phyloP scores from a whole-genome alignment of 1,140 invertebrate genomes.

The Samia ricini region DNA sequence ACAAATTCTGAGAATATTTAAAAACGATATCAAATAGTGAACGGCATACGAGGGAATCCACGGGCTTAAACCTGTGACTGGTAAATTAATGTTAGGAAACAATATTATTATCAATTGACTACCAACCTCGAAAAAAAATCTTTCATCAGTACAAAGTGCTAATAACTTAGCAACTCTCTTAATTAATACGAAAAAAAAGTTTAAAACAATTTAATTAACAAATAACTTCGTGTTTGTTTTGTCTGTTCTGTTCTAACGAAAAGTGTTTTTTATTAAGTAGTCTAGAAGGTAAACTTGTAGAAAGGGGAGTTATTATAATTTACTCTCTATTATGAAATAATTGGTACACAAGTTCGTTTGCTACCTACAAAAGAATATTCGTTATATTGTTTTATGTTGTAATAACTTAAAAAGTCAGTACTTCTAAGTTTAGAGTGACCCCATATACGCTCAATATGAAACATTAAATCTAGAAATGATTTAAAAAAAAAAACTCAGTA shows the following conservation, averaged over 20 bases:
- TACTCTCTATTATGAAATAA: not conserved
- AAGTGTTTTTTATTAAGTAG: not conserved
- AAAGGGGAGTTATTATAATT: not conserved
- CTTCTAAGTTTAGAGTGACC: too few species aligned
- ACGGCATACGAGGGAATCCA: too few species aligned
- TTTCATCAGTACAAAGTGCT: not conserved
- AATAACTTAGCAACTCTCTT: not conserved
- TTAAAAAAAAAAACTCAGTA: too few species aligned
- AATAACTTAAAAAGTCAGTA: too few species aligned
- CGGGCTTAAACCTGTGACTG: too few species aligned
- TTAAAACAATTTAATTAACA: not conserved
- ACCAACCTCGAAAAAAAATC: not conserved
- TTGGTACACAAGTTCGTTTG: too few species aligned
- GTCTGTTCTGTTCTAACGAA: not conserved
- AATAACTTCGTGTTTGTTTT: not conserved
- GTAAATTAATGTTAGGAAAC: not conserved
- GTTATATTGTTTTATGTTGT: too few species aligned
- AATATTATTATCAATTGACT: not conserved
- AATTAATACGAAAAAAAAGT: slow-evolving; percentile 2
- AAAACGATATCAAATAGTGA: too few species aligned
- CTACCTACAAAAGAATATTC: too few species aligned
- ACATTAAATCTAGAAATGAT: too few species aligned
- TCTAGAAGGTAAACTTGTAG: not conserved
- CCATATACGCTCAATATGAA: too few species aligned
- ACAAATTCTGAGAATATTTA: too few species aligned